Conservation (phyloP, 1,140 invertebrate species). For the Teleopsis dalmanni region DNA sequence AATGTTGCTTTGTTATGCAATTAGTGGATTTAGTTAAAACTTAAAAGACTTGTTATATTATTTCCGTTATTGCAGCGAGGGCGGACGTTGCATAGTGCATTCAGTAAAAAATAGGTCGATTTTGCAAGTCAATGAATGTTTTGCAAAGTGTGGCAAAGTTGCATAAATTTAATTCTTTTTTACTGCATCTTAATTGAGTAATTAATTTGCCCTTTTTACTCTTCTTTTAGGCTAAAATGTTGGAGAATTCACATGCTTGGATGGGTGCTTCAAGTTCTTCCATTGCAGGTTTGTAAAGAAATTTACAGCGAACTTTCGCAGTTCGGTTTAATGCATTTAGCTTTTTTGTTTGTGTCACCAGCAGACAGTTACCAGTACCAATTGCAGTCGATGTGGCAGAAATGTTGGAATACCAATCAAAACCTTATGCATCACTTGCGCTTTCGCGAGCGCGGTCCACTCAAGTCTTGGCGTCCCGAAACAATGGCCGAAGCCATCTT, state of each 20-base stretch:
- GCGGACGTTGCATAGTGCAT: background rate
- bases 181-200: too few relatives aligned
- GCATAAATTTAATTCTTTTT: background rate
- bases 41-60: slow-evolving; percentile 3
- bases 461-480: slow-evolving; percentile 89
- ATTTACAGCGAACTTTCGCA: background rate
- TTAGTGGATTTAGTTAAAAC: slow-evolving; percentile 41
- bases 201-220: background rate
- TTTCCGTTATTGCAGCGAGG: background rate
- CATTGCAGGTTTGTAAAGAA: slow-evolving; percentile 69
- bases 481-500: slow-evolving; percentile 92
- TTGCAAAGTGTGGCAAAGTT: background rate
- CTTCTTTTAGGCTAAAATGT: slow-evolving; percentile 71
- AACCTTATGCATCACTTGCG: slow-evolving; percentile 79
- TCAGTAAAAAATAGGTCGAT: slow-evolving; percentile 17
- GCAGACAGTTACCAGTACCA: slow-evolving; percentile 89
- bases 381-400: slow-evolving; percentile 89
- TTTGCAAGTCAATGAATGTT: slow-evolving; percentile 28
- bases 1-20: slow-evolving; percentile 44
- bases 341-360: slow-evolving; percentile 35
- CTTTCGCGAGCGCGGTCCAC: slow-evolving; percentile 79
- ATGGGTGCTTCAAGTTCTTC: slow-evolving; percentile 77
- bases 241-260: slow-evolving; percentile 84
- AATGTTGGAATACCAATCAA: slow-evolving; percentile 82
- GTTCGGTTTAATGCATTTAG: slow-evolving; percentile 5